phyloP scores from a whole-genome alignment of 2,888 invertebrate genomes.

The Galerucella pusilla region DNA sequence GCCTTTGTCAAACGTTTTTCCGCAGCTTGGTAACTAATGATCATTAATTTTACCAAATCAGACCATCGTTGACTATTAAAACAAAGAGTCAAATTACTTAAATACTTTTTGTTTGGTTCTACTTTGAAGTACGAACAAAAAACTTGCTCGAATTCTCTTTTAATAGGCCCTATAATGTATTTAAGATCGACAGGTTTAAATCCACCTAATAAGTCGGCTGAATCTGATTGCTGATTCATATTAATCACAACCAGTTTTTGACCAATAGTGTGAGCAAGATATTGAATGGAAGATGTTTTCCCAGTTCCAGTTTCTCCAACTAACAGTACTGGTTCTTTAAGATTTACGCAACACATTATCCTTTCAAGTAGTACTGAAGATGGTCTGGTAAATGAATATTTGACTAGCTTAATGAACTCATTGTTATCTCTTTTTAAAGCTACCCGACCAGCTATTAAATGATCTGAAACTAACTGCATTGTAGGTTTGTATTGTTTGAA shows the following conservation, averaged over 20 bases:
- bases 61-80: slow-evolving; percentile 80
- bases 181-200: slow-evolving; percentile 95
- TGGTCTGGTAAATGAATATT: slow-evolving; percentile 86
- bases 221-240: slow-evolving; percentile 99
- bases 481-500: slow-evolving; percentile 82
- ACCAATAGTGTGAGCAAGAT: slow-evolving; percentile 84
- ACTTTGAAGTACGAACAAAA: slow-evolving; percentile 83
- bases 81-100: slow-evolving; percentile 82
- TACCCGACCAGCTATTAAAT: slow-evolving; percentile 80
- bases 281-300: slow-evolving; percentile 95
- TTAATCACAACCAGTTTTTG: slow-evolving; percentile 93
- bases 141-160: slow-evolving; percentile 83
- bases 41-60: slow-evolving; percentile 80
- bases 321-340: slow-evolving; percentile 90
- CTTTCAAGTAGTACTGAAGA: slow-evolving; percentile 87
- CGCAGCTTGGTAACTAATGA: slow-evolving; percentile 77
- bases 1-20: slow-evolving; percentile 65
- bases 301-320: slow-evolving; percentile 99
- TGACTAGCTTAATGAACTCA: slow-evolving; percentile 57
- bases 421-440: slow-evolving; percentile 60
- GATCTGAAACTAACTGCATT: slow-evolving; percentile 69
- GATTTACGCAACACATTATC: slow-evolving; percentile 84
- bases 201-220: slow-evolving; percentile 95
- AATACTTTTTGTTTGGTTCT: slow-evolving; percentile 84
- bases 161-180: slow-evolving; percentile 83